Evolutionary conservation across 2,888 invertebrate species (phyloP), one percentile per base, ranked within the genome.

Genomic region (Ligdia adustata): DNA sequence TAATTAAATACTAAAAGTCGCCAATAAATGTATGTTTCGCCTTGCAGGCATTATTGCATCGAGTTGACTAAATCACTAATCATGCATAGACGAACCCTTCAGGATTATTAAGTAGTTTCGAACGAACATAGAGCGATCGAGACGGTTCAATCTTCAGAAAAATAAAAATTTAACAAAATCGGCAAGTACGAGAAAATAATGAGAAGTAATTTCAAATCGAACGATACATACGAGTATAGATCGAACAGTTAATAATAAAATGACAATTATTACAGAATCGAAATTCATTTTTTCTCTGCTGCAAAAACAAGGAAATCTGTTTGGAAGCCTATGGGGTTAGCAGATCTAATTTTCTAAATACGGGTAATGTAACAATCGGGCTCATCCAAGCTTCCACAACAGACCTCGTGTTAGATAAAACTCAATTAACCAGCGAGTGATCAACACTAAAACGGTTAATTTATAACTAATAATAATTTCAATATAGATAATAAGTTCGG

Each of bases 31-130:
- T 59, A 46, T 46, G 11, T 40, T 58, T 61, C 65, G 70, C 82
- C 83, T 83, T 83, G 70, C 67, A 86, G 85, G 84, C 84, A 61
- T 80, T 87, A 87, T 88, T 88, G 87, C 87, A 87, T 82, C 85
- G 57, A 66, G 63, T 82, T 73, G 62, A 82, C 81, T 83, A 82
- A 50, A 68, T 64, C 70, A 64, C 79, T 81, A 81, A 72, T 85
- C 84, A 84, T 83, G 83, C 82, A 64, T 66, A 64, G 55, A 67
- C 50, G 60, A 60, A 60, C 60, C 62, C 56, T 62, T 63, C 20
- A 33, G 11, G 13, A 32, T 34, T 11, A 60, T 66, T 70, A 75
- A 68, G 51, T 58, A 62, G 60, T 32, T 51, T 27, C 20, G 41
- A 6, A 22, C 7, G 6, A 6, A n/a, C 22, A 22, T 7, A 6